Evolutionary conservation across 2,113 vertebrate species (phyloP), one percentile per base, ranked within the genome.

Genomic region (Furnarius figulus): DNA sequence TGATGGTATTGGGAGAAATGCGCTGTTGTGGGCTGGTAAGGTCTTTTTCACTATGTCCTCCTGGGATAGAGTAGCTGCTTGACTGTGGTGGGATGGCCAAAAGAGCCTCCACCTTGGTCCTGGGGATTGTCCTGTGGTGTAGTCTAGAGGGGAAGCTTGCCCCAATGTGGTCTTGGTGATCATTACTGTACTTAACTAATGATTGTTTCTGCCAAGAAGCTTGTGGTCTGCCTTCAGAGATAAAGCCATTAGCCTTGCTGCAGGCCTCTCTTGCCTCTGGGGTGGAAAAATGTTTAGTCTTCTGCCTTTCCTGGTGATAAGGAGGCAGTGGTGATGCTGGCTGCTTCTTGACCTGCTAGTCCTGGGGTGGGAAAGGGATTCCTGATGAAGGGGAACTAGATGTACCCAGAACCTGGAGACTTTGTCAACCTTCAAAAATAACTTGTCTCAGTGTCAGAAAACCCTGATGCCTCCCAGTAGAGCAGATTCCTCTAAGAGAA

Each of bases 161-260:
- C 28, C 22, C 10, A 22, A 15, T 4, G 28, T 2, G 5, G 20
- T 21, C 14, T 65, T 86, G 9, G 14, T 72, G 14, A 21, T 87
- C 1, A 0, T 3, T 40, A 2, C 21, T 5, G 13, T 42, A 3
- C 5, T 39, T 31, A 22, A 4, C 2, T 44, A 19, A 18, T 18
- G 7, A 8, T 22, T n/a, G 2, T 2, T 75, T 78, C 52, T 75
- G 42, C 12, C 1, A 12, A 59, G 52, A 28, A 70, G 1, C 24
- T 70, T 33, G 4, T 44, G 39, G 37, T 5, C 23, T 71, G n/a
- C 23, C 27, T 59, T 52, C 28, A 37, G 63, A 33, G 21, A 22
- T 12, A 33, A 66, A 61, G 46, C 2, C 8, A 55, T 66, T 1
- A 61, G 10, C 16, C 19, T 25, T 42, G 10, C 19, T 68, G 35